Base-by-base conservation (phyloP, 2,797 vertebrate genomes). In the Poeciliopsis gracilis region DNA sequence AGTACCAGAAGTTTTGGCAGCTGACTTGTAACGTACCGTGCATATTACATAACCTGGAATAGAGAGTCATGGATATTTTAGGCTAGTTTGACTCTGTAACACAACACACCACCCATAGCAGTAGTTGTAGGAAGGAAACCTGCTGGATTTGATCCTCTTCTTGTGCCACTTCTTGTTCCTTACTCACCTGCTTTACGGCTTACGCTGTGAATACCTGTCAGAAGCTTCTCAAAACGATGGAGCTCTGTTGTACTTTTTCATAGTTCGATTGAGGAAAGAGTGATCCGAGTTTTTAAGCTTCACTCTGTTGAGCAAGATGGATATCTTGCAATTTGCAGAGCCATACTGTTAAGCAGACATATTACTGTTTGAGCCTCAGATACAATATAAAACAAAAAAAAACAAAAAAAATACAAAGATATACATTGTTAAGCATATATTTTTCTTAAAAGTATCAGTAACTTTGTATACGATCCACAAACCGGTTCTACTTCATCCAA, bases 401-500 rank as follows among this genome's bases (percentile, higher is more conserved):
- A 81, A 41, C 20, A 30, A 41, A n/a, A 41, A 28, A 30, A 75
- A 79, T 88, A 85, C 7, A 87, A 49, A 73, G 90, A 71, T 71
- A 28, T 71, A 71, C 43, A 71, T 46, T 88, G 86, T 88, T 90
- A 80, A 86, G 88, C 88, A 88, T 93, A 90, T 93, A 93, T 92
- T 94, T 93, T 94, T 94, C 90, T 92, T 92, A 94, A 88, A 89
- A 82, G 88, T 93, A 94, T 89, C 90, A 91, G 91, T 92, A 92
- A 94, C 89, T 93, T 94, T 94, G 92, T 94, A 94, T 94, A 94
- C 93, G 88, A 94, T 91, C 91, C 94, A 94, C 93, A 93, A 93
- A 93, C 92, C 90, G 84, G 93, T 93, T 95, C 93, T 94, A 94
- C 94, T 95, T 95, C 94, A 94, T 95, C 94, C 93, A 91, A 94